Percentiles rank a stretch among this genome's conserved stretches.
Conservation (phyloP, 2,113 vertebrate genomes). For the Lepus americanus region DNA sequence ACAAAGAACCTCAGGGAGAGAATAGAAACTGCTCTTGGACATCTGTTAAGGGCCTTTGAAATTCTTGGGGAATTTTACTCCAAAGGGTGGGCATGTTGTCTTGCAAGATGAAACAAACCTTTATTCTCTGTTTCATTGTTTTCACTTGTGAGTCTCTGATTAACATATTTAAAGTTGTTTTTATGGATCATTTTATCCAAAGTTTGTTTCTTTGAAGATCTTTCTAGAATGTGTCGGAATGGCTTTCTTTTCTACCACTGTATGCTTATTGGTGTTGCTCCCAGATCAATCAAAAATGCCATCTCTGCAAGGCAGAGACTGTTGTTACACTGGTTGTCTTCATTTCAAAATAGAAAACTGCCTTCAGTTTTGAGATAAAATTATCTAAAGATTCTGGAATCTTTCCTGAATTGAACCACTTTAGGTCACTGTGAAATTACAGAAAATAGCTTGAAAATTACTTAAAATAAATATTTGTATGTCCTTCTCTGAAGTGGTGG, state of each 20-base stretch:
- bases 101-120: background rate
- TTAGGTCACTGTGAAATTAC: background rate
- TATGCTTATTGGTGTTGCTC: background rate
- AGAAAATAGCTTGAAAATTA: background rate
- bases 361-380: background rate
- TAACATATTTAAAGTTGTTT: conserved; percentile 23
- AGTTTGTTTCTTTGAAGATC: background rate
- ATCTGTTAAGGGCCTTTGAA: conserved; percentile 2
- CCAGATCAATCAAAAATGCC: background rate
- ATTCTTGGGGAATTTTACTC: background rate
- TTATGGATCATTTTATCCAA: background rate
- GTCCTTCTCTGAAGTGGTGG: background rate
- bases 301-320: background rate
- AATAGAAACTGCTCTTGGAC: background rate
- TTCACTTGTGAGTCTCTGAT: conserved; percentile 5
- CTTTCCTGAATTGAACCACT: background rate
- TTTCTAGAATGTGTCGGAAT: background rate
- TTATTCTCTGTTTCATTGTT: background rate
- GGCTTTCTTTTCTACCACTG: background rate
- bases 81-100: background rate
- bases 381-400: background rate
- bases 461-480: background rate
- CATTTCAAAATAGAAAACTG: conserved; percentile 14
- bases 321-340: background rate
- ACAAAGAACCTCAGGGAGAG: background rate